Percentiles rank a stretch among this genome's conserved stretches.
Conservation (phyloP, 2,888 invertebrate species). For the Labia minor region DNA sequence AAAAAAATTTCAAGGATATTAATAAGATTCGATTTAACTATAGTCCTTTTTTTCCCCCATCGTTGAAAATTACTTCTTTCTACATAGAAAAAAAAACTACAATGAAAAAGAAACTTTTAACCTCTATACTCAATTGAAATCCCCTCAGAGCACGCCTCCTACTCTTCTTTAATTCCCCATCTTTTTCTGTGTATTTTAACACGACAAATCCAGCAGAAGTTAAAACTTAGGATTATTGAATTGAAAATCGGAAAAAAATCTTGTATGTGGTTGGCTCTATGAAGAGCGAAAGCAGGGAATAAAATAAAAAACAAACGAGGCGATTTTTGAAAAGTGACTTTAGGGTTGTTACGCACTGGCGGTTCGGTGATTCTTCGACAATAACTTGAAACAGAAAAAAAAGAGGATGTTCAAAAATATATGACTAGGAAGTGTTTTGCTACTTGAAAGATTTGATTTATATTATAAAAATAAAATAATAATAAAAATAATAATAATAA, state of each 20-base stretch:
- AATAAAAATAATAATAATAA: too few relatives aligned
- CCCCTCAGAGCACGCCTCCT: too few relatives aligned
- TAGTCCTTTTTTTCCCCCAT: background rate
- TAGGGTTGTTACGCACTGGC: background rate
- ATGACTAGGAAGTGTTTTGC: constrained; percentile 6
- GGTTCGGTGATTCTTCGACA: background rate
- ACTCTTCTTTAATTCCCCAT: too few relatives aligned
- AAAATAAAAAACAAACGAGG: background rate
- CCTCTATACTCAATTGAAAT: too few relatives aligned
- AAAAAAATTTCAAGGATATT: background rate
- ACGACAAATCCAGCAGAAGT: too few relatives aligned
- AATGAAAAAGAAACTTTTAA: too few relatives aligned
- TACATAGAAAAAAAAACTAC: too few relatives aligned
- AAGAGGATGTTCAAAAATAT: background rate
- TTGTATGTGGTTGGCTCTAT: background rate
- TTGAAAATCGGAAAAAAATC: too few relatives aligned
- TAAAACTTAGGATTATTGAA: too few relatives aligned
- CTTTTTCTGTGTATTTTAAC: too few relatives aligned
- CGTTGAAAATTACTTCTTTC: too few relatives aligned
- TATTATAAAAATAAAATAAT: background rate
- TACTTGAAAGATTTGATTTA: background rate
- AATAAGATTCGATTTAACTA: constrained; percentile 13
- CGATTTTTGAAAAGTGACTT: background rate
- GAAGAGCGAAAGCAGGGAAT: background rate
- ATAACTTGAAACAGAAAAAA: background rate